Conservation (phyloP, 2,888 invertebrate genomes). For the Druceiella hillmani region DNA sequence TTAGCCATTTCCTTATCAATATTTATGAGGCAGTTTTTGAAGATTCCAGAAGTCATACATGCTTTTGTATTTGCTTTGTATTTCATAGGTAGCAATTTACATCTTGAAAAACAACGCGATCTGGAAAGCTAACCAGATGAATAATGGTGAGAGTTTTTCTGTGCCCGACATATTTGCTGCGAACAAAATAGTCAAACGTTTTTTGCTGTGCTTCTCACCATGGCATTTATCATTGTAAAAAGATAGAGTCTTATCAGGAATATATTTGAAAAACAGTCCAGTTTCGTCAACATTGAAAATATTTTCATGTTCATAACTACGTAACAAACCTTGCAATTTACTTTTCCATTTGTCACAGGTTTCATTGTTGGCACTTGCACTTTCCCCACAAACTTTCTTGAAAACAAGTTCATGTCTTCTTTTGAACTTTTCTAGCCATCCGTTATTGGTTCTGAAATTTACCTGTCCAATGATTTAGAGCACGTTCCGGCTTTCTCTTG, state of each 20-base stretch:
- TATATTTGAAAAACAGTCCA: conserved; percentile 19
- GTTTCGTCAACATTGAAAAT: conserved; percentile 19
- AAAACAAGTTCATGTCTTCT: too few species aligned
- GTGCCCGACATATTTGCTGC: conserved; percentile 20
- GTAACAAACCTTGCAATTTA: too few species aligned
- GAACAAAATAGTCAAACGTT: conserved; percentile 21
- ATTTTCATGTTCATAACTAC: too few species aligned
- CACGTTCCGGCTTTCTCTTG: too few species aligned
- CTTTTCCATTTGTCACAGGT: too few species aligned
- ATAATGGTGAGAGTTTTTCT: conserved; percentile 20
- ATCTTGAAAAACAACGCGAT: conserved; percentile 20
- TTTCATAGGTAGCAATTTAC: conserved; percentile 18
- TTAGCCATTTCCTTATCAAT: conserved; percentile 11
- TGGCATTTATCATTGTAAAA: conserved; percentile 21
- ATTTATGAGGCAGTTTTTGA: conserved; percentile 12
- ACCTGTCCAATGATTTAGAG: too few species aligned
- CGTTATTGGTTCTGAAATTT: too few species aligned
- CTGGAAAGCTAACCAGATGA: conserved; percentile 21
- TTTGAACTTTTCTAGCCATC: too few species aligned
- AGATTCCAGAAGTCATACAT: conserved; percentile 21
- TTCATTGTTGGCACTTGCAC: too few species aligned
- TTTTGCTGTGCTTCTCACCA: conserved; percentile 22
- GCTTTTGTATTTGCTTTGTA: conserved; percentile 22
- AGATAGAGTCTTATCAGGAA: conserved; percentile 16
- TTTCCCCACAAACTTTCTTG: too few species aligned